These are phyloP conservation scores for Etheostoma perlongum DNA, from an alignment of 2,797 vertebrate species.

Conservation along the genomic window DNA sequence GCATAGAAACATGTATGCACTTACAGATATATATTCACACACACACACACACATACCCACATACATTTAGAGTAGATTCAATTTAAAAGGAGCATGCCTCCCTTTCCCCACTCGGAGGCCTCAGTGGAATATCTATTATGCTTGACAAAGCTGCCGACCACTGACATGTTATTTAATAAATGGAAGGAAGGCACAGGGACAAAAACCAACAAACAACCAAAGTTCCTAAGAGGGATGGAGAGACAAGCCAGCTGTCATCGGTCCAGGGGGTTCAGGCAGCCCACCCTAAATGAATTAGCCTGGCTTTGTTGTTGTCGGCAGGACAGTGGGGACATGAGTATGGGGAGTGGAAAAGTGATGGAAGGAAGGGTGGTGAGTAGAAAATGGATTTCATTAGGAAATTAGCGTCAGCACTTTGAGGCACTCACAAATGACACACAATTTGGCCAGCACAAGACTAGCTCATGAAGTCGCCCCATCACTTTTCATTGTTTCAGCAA, in stretches of 20 bases:
- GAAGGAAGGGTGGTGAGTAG: constrained; percentile 77
- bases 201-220: constrained; percentile 83
- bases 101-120: constrained; percentile 74
- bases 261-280: constrained; percentile 80
- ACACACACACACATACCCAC: constrained; percentile 35
- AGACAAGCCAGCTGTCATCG: constrained; percentile 86
- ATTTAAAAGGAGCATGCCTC: constrained; percentile 80
- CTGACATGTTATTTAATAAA: constrained; percentile 91
- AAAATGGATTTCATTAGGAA: constrained; percentile 93
- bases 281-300: constrained; percentile 89
- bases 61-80: constrained; percentile 78
- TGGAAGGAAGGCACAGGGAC: constrained; percentile 75
- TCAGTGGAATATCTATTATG: constrained; percentile 86
- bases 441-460: constrained; percentile 75
- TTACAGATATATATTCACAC: constrained; percentile 45
- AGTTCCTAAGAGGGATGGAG: constrained; percentile 79
- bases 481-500: constrained; percentile 45
- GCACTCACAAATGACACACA: constrained; percentile 82
- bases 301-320: constrained; percentile 84
- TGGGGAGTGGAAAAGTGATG: constrained; percentile 70
- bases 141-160: constrained; percentile 84
- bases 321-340: constrained; percentile 72
- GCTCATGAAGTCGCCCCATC: constrained; percentile 47
- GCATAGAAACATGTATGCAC: constrained; percentile 65
- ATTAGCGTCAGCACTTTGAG: constrained; percentile 90